phyloP scores from a whole-genome alignment of 2,888 invertebrate genomes.

The Zhuqinia jingwanae region DNA sequence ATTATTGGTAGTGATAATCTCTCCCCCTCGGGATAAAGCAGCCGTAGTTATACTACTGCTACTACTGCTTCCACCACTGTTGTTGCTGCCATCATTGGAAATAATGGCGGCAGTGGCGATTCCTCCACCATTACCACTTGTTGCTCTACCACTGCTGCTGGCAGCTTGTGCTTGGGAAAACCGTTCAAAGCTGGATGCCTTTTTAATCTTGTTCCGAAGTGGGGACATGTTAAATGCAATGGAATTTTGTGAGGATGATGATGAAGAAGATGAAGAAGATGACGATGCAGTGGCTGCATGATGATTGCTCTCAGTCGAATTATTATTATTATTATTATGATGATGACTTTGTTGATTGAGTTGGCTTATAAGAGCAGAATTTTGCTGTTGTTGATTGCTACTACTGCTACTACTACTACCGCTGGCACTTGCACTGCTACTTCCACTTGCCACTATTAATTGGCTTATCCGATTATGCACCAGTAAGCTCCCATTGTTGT shows the following conservation, averaged over 20 bases:
- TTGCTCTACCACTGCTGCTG: conserved; percentile 11
- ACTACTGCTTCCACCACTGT: not conserved
- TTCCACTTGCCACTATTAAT: conserved; percentile 57
- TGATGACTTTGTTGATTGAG: conserved; percentile 45
- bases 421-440: not conserved
- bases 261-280: conserved; percentile 35
- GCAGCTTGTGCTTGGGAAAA: conserved; percentile 76
- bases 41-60: too few species aligned
- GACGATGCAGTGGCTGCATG: conserved; percentile 36
- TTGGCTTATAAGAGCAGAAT: conserved; percentile 52
- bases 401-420: not conserved
- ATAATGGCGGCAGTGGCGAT: conserved; percentile 29
- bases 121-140: not conserved
- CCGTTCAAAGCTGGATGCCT: conserved; percentile 79
- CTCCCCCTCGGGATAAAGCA: conserved; percentile 27
- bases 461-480: conserved; percentile 58
- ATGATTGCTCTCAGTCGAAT: not conserved
- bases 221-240: conserved; percentile 67
- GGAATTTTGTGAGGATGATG: conserved; percentile 6
- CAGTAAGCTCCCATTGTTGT: conserved; percentile 48
- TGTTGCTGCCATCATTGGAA: conserved; percentile 37
- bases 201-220: conserved; percentile 78
- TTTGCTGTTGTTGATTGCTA: conserved; percentile 7
- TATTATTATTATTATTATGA: not conserved
- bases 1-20: conserved; percentile 34